Base-by-base conservation (phyloP, 2,797 vertebrate species). In the Kryptopterus vitreolus region DNA sequence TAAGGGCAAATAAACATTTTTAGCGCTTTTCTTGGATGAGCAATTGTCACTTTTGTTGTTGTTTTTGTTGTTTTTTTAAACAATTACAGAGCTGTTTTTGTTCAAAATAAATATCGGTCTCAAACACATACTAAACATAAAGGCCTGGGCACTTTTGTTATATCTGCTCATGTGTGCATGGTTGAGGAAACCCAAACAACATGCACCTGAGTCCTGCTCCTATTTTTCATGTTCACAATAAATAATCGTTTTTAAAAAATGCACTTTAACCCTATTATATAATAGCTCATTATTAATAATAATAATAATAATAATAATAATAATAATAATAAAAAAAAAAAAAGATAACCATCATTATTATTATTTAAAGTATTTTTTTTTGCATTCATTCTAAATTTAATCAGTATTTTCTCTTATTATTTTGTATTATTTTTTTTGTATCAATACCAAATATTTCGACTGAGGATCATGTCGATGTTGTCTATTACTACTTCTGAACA, bases 121-220 rank as follows among this genome's bases (percentile, higher is more conserved):
- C 24, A 43, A 53, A 79, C 24, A 62, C 63, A 66, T 22, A 46
- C 63, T 13, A 62, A 59, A 71, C 79, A 84, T 81, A 86, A 85
- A 87, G 82, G 57, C 62, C 74, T 55, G 70, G 29, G 70, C 84
- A 85, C 84, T 85, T 87, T 85, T 87, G 85, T 87, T 65, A 82
- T 85, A 85, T 87, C 82, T 81, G 83, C 82, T 85, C 85, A 86
- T 86, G 80, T 84, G 77, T 86, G 80, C 80, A 69, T 48, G 76
- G 59, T 73, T 82, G 83, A 88, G 80, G 86, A 81, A 83, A 81
- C 74, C 83, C 70, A 74, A 84, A 84, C 70, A 52, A 73, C 66
- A 79, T 78, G 83, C 86, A 87, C 85, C 87, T 88, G 85, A 81
- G 84, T 85, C 87, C 82, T 76, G 59, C 62, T 70, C 46, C 81